These are phyloP conservation scores for Brachyhypopomus occidentalis DNA, from an alignment of 2,113 vertebrate species.

Conservation along the genomic window DNA sequence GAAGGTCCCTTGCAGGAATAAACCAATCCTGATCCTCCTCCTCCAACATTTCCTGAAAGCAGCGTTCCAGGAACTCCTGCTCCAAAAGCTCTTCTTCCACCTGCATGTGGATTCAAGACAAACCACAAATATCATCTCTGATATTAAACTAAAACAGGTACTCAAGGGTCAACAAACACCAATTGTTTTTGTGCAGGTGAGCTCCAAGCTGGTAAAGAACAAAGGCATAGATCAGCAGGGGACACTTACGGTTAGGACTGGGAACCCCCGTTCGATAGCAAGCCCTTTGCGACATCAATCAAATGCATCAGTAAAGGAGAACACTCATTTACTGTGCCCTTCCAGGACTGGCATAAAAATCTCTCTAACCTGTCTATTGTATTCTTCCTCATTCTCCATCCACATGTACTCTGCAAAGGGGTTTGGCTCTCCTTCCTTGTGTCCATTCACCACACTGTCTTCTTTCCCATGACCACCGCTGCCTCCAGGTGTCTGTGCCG, in stretches of 20 bases:
- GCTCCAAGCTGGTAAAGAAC: too few relatives aligned
- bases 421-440: conserved; percentile 77
- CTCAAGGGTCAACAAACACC: too few relatives aligned
- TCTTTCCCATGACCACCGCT: conserved; percentile 69
- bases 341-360: neutral
- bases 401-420: conserved; percentile 89
- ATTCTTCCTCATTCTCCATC: conserved; percentile 89
- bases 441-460: conserved; percentile 68
- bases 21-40: conserved; percentile 99
- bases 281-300: too few relatives aligned
- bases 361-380: conserved; percentile 78
- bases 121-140: neutral
- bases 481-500: conserved; percentile 58
- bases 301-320: too few relatives aligned
- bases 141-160: neutral
- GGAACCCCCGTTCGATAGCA: too few relatives aligned
- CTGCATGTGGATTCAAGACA: conserved; percentile 62
- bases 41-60: conserved; percentile 98
- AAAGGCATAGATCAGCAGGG: too few relatives aligned
- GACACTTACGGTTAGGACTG: too few relatives aligned
- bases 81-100: conserved; percentile 96
- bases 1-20: conserved; percentile 91
- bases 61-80: conserved; percentile 96
- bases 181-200: too few relatives aligned
- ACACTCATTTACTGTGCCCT: neutral